phyloP scores from a whole-genome alignment of 2,113 vertebrate species.

The Oreochromis niloticus region DNA sequence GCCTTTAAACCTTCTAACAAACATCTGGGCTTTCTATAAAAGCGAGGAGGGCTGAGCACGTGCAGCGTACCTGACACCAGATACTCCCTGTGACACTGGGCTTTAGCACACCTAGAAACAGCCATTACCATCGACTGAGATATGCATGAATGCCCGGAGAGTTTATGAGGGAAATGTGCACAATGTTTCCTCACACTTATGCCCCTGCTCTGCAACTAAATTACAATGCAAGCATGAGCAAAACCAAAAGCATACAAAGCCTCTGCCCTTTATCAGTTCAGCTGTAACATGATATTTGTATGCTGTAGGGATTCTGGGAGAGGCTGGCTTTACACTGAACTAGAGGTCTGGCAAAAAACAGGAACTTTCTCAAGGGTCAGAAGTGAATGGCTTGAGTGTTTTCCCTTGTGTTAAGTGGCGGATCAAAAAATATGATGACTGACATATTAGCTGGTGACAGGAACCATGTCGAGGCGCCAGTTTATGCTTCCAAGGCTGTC shows the following conservation, averaged over 20 bases:
- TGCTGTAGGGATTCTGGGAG: conserved; percentile 7
- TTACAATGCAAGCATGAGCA: neutral
- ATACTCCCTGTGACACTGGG: conserved; percentile 35
- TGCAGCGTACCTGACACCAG: conserved; percentile 28
- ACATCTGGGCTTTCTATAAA: conserved; percentile 61
- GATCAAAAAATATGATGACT: conserved; percentile 13
- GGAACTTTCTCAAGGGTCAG: neutral
- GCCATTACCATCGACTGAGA: neutral
- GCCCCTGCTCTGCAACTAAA: neutral
- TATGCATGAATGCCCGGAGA: neutral
- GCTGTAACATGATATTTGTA: conserved; percentile 20
- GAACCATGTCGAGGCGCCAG: conserved; percentile 19
- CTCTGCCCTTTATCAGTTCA: conserved; percentile 18
- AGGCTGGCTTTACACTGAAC: conserved; percentile 6
- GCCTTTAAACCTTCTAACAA: conserved; percentile 43
- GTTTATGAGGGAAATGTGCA: conserved; percentile 24
- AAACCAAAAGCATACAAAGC: conserved; percentile 12
- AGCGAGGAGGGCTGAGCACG: neutral
- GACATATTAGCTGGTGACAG: conserved; percentile 62
- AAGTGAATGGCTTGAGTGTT: conserved; percentile 20
- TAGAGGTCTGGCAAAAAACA: neutral
- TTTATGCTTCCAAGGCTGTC: conserved; percentile 18
- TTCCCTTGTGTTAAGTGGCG: conserved; percentile 31
- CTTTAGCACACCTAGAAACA: conserved; percentile 15
- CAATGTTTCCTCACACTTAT: neutral